Evolutionary conservation across 2,888 invertebrate genomes (phyloP).

Genomic region (Drosophila picticornis): DNA sequence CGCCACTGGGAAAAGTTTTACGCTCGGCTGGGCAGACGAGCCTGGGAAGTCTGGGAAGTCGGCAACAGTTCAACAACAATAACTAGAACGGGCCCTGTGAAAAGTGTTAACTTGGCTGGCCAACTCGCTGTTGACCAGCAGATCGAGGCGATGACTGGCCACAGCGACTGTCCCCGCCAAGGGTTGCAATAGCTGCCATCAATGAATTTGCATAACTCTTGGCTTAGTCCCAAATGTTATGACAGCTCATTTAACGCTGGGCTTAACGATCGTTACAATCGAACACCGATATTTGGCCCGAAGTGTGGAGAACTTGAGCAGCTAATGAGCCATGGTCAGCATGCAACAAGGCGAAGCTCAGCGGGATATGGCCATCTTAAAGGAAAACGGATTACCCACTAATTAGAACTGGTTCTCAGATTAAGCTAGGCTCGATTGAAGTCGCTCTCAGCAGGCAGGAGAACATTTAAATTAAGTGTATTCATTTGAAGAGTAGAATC

Average conservation of each 20-base stretch:
- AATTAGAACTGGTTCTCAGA: not conserved
- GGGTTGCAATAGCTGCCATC: constrained; percentile 2
- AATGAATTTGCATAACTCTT: constrained; percentile 44
- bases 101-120: constrained; percentile 57
- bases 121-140: constrained; percentile 17
- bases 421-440: too few relatives aligned
- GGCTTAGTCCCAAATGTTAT: constrained; percentile 53
- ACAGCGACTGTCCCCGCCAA: not conserved
- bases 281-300: constrained; percentile 3
- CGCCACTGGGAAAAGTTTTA: constrained; percentile 19
- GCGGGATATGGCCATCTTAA: not conserved
- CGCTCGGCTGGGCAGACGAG: constrained; percentile 58
- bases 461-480: too few relatives aligned
- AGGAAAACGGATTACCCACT: not conserved
- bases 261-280: constrained; percentile 19
- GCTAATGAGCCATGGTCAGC: constrained; percentile 37
- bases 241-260: constrained; percentile 76
- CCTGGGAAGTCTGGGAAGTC: constrained; percentile 44
- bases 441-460: too few relatives aligned
- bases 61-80: not conserved
- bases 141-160: constrained; percentile 22
- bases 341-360: not conserved
- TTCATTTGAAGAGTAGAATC: too few relatives aligned
- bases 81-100: constrained; percentile 13
- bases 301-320: constrained; percentile 18